A percentile compares a stretch with the other conserved stretches of the same genome.
Evolutionary conservation across 2,113 vertebrate species (phyloP).

Genomic region (Formicarius rufipectus): DNA sequence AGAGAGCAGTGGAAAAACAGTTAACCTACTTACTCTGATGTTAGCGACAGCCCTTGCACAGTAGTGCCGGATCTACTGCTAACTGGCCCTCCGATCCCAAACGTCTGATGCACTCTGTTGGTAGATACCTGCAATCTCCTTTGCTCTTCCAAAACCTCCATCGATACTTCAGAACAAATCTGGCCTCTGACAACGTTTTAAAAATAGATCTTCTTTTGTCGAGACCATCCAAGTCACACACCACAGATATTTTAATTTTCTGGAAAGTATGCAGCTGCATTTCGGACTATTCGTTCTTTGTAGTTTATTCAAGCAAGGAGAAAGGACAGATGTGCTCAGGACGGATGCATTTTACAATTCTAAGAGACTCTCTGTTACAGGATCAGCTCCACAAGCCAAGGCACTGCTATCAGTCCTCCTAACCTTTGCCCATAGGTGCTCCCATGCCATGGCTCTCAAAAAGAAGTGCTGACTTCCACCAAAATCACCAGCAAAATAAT

Average conservation of each 20-base stretch:
- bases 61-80: slow-evolving; percentile 30
- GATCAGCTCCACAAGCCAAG: not conserved
- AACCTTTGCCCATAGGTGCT: not conserved
- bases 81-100: slow-evolving; percentile 47
- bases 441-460: not conserved
- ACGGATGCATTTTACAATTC: not conserved
- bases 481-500: not conserved
- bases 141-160: not conserved
- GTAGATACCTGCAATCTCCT: slow-evolving; percentile 53
- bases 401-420: not conserved
- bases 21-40: slow-evolving; percentile 78
- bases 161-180: not conserved
- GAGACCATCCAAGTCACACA: not conserved
- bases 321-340: not conserved
- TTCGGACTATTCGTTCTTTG: not conserved
- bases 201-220: slow-evolving; percentile 25
- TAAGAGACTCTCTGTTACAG: not conserved
- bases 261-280: not conserved
- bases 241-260: not conserved
- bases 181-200: not conserved
- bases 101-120: slow-evolving; percentile 64
- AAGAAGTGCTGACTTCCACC: not conserved
- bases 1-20: slow-evolving; percentile 77
- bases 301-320: not conserved
- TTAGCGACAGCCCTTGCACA: slow-evolving; percentile 46